Evolutionary conservation across 2,797 vertebrate species (phyloP), one percentile per base, ranked within the genome.

Genomic region (Channa striata): DNA sequence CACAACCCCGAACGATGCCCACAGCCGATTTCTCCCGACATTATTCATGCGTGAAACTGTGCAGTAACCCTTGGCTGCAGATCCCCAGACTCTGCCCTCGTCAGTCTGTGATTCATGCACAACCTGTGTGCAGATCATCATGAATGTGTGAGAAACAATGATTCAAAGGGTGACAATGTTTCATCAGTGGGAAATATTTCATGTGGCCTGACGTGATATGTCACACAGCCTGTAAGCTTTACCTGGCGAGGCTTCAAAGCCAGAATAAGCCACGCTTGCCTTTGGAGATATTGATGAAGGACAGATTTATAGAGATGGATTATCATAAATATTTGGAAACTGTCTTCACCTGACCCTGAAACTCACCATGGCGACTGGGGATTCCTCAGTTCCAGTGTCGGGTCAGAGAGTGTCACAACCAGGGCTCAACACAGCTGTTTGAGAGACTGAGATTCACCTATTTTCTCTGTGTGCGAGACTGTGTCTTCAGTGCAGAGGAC

Each of bases 231-330:
- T 66, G 77, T 81, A 85, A 85, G 62, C 68, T 61, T n/a, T 70
- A 79, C 74, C 72, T 21, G 65, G 11, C 37, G 59, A 76, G 59
- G 68, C 79, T 76, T 87, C 77, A 82, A 74, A 79, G 61, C 66
- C 61, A 66, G 63, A 87, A 66, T 74, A 68, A 81, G 74, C 59
- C 72, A 30, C 44, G 54, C 80, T 60, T 30, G 56, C 51, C 59
- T 69, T 68, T 60, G 56, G 78, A 77, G 82, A 83, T 77, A 85
- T 68, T 82, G 81, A 89, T 86, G 81, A 85, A 81, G 78, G 84
- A 57, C 59, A 85, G 78, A 71, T 69, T 76, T 20, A 74, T 57
- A 68, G 37, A 80, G 77, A 83, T 59, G 77, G 69, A 89, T 85
- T 81, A 87, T 84, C 65, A 73, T 87, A 78, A 78, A 83, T 82